Base-by-base conservation (phyloP, 2,113 vertebrate genomes). In the Barbus barbus region DNA sequence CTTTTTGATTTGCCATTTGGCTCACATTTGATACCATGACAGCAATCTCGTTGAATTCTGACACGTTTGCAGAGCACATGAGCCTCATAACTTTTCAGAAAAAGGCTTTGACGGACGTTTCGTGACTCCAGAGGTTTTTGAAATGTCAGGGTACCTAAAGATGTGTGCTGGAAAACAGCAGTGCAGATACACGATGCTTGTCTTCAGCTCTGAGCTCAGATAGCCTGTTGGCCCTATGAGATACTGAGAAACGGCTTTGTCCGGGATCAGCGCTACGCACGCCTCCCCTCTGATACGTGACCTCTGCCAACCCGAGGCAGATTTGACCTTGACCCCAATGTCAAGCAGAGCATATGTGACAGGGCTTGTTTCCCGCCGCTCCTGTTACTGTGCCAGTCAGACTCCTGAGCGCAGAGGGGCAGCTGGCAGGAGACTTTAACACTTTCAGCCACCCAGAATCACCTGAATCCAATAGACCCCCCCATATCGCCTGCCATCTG, bases 331-430 rank as follows among this genome's bases (percentile, higher is more conserved):
- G 89, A 85, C 85, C 83, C 78, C 72, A 56, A 78, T 82, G 86
- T 84, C 78, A 79, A 58, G 67, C 36, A 31, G 26, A 89, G 86
- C 88, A 90, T 90, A 88, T 89, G 89, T n/a, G n/a, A n/a, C n/a
- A n/a, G n/a, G n/a, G n/a, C n/a, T n/a, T n/a, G n/a, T 63, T 86
- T 86, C 89, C 83, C 53, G 51, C 74, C 58, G 83, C 65, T 61
- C 61, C 81, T 26, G 85, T 84, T 85, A 71, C 69, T 24, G 61
- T 81, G 83, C 86, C 78, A 86, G 82, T 81, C 78, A 79, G 84
- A 83, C 85, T 78, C 81, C 86, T 31, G 81, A 81, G 81, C 80
- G 67, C 65, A 73, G 48, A 26, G 75, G 28, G 33, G n/a, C 65
- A 58, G 41, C 86, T 77, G 72, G 69, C 86, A 63, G 84, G 84